Conservation (phyloP, 1,140 invertebrate species). For the Bombus ignitus region DNA sequence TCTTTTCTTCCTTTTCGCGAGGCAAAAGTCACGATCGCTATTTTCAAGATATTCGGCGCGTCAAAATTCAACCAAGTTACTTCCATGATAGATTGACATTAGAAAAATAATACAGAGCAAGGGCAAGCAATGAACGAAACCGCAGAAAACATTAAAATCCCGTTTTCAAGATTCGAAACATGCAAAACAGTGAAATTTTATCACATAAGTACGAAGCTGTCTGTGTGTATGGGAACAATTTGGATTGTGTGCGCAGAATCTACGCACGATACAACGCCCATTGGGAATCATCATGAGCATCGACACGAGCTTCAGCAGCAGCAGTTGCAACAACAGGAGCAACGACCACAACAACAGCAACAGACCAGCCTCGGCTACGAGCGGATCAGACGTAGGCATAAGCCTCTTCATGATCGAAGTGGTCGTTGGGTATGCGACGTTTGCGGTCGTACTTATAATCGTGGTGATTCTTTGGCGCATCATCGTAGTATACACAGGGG, state of each 20-base stretch:
- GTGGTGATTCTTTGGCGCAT: slow-evolving; percentile 81
- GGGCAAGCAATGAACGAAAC: slow-evolving; percentile 51
- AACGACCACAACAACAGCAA: slow-evolving; percentile 13
- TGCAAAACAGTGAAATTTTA: slow-evolving; percentile 40
- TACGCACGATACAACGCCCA: slow-evolving; percentile 72
- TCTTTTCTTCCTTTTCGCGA: background rate
- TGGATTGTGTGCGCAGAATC: slow-evolving; percentile 82
- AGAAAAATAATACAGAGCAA: slow-evolving; percentile 18
- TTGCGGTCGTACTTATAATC: slow-evolving; percentile 82
- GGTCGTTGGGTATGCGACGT: slow-evolving; percentile 82
- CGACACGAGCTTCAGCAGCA: slow-evolving; percentile 31
- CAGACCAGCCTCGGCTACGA: slow-evolving; percentile 49
- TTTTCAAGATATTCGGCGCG: background rate
- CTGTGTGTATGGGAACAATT: slow-evolving; percentile 77
- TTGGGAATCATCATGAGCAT: slow-evolving; percentile 64
- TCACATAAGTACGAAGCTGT: slow-evolving; percentile 60
- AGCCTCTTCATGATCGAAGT: slow-evolving; percentile 76
- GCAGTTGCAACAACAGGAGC: slow-evolving; percentile 31
- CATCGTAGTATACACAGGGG: slow-evolving; percentile 84
- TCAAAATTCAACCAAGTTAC: background rate
- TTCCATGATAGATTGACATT: background rate
- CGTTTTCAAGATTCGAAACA: slow-evolving; percentile 9
- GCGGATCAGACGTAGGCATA: slow-evolving; percentile 72
- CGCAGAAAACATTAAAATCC: background rate
- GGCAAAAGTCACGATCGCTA: background rate